Conservation (phyloP, 2,888 invertebrate genomes). For the Allolobophora icterica region DNA sequence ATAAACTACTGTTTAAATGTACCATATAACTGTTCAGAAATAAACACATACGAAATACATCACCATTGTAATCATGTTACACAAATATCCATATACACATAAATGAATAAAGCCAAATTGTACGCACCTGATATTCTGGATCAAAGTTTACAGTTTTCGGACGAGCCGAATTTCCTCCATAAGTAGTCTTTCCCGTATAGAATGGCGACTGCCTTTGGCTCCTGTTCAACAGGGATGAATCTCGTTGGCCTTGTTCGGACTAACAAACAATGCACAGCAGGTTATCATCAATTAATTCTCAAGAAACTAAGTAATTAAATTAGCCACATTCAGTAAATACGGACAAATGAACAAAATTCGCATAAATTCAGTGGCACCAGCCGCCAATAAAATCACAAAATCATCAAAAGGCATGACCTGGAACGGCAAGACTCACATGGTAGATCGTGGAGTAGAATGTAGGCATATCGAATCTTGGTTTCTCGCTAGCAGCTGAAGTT, state of each 20-base stretch:
- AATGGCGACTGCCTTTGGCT: neutral
- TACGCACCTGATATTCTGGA: neutral
- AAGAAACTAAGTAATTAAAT: no score
- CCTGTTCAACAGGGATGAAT: neutral
- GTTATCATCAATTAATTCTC: neutral
- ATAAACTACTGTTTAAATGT: no score
- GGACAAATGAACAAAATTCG: no score
- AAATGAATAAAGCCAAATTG: neutral
- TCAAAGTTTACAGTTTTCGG: neutral
- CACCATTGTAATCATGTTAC: neutral
- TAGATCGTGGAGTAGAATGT: neutral
- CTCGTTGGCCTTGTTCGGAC: neutral
- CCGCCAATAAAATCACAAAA: no score
- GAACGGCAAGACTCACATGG: neutral
- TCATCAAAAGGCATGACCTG: no score
- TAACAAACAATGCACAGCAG: neutral
- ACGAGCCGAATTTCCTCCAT: neutral
- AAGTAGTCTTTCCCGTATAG: neutral
- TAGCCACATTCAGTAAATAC: no score
- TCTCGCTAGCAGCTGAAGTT: neutral
- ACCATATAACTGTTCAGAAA: no score
- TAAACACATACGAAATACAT: no score
- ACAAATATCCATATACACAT: neutral
- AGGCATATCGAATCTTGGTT: neutral
- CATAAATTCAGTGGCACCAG: no score